phyloP scores from a whole-genome alignment of 2,797 vertebrate species.

The Ispidina picta region DNA sequence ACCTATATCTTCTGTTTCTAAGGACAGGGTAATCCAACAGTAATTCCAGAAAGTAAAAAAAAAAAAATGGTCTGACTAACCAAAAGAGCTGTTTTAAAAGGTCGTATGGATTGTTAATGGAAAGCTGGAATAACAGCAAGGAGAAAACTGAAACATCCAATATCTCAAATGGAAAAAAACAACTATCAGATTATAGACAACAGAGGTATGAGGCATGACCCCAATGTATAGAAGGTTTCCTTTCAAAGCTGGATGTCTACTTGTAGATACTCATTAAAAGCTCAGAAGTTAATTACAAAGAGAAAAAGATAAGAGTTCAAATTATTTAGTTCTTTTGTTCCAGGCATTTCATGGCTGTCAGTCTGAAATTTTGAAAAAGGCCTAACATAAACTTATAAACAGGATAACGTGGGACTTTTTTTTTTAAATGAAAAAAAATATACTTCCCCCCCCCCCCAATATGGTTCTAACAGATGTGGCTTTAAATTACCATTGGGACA shows the following conservation, averaged over 20 bases:
- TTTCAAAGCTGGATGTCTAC: constrained; percentile 41
- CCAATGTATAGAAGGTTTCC: constrained; percentile 8
- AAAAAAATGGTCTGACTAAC: not conserved
- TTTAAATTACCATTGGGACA: constrained; percentile 62
- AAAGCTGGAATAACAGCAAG: not conserved
- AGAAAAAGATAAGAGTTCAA: constrained; percentile 37
- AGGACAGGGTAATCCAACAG: not conserved
- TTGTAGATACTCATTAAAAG: constrained; percentile 49
- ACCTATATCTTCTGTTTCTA: not conserved
- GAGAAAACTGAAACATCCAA: constrained; percentile 37
- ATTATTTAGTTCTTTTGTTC: constrained; percentile 41
- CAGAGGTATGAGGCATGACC: not conserved
- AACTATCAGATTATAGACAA: constrained; percentile 3
- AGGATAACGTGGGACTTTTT: not conserved
- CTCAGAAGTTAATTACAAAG: constrained; percentile 61
- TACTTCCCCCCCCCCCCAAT: not conserved
- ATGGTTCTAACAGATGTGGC: constrained; percentile 54
- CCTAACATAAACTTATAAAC: constrained; percentile 16
- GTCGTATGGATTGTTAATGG: constrained; percentile 39
- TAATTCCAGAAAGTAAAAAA: constrained; percentile 28
- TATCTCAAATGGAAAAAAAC: constrained; percentile 17
- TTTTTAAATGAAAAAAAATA: not conserved
- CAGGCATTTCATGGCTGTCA: constrained; percentile 40
- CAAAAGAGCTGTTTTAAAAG: constrained; percentile 35
- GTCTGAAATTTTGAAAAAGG: constrained; percentile 43